Evolutionary conservation across 2,797 vertebrate genomes (phyloP).

Genomic region (Hoplostethus atlanticus): DNA sequence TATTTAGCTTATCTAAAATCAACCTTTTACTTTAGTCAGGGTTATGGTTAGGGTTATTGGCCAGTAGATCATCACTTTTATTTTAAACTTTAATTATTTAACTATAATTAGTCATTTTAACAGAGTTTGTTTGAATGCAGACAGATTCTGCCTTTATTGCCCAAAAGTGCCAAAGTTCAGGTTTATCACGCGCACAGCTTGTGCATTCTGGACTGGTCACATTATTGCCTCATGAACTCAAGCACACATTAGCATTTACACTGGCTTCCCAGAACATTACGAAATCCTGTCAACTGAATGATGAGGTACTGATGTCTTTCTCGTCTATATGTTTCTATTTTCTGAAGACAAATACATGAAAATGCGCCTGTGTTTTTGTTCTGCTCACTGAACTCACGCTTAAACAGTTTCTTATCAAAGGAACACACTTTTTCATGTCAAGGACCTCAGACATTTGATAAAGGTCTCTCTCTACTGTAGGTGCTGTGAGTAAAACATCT

Average conservation of each 20-base stretch:
- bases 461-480: too few relatives aligned
- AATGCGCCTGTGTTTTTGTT: too few relatives aligned
- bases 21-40: not conserved
- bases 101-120: too few relatives aligned
- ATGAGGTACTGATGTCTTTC: too few relatives aligned
- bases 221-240: not conserved
- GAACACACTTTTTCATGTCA: too few relatives aligned
- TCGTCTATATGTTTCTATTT: too few relatives aligned
- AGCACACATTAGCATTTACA: constrained; percentile 1
- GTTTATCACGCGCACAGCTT: constrained; percentile 18
- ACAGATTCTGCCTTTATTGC: constrained; percentile 1
- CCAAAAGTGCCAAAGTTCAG: constrained; percentile 45
- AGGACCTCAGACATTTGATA: too few relatives aligned
- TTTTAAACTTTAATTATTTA: not conserved
- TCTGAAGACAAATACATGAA: not conserved
- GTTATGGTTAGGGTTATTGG: too few relatives aligned
- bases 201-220: constrained; percentile 1
- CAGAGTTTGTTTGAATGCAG: not conserved
- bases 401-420: not conserved
- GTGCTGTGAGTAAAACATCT: too few relatives aligned
- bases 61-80: not conserved
- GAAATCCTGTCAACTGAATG: not conserved
- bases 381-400: not conserved
- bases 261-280: not conserved
- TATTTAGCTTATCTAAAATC: not conserved